These are phyloP conservation scores for Cherax quadricarinatus DNA, from an alignment of 1,140 invertebrate species.

Conservation along the genomic window DNA sequence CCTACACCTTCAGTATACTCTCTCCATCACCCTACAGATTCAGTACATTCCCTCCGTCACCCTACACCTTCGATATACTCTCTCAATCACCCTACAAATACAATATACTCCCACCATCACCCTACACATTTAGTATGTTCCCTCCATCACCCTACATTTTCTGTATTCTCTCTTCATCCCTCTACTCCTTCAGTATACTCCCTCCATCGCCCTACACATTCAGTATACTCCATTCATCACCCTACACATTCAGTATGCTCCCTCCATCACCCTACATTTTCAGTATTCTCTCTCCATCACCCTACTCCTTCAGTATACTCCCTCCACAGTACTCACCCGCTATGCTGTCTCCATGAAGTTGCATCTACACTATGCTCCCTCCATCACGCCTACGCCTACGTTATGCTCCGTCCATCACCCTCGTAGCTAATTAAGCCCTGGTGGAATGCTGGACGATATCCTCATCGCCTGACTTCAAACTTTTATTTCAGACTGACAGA, in stretches of 20 bases:
- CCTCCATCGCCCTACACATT: background rate
- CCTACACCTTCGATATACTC: too few species aligned
- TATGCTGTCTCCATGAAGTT: background rate
- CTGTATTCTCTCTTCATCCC: background rate
- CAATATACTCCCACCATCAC: too few species aligned
- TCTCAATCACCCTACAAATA: too few species aligned
- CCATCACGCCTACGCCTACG: background rate
- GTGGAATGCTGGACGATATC: too few species aligned
- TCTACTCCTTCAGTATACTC: background rate
- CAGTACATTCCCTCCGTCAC: too few species aligned
- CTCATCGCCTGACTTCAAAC: too few species aligned
- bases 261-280: background rate
- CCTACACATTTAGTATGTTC: too few species aligned
- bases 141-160: background rate
- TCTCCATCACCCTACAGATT: too few species aligned
- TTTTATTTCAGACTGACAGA: too few species aligned
- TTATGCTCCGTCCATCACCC: too few species aligned
- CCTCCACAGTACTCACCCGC: background rate
- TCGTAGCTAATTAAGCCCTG: too few species aligned
- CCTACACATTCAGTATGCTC: background rate
- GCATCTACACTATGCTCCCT: background rate
- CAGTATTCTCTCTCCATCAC: background rate
- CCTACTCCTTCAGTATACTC: background rate
- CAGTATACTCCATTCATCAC: background rate
- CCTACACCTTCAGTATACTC: too few species aligned